Evolutionary conservation across 1,140 invertebrate species (phyloP).

Genomic region (Drosophila navojoa): DNA sequence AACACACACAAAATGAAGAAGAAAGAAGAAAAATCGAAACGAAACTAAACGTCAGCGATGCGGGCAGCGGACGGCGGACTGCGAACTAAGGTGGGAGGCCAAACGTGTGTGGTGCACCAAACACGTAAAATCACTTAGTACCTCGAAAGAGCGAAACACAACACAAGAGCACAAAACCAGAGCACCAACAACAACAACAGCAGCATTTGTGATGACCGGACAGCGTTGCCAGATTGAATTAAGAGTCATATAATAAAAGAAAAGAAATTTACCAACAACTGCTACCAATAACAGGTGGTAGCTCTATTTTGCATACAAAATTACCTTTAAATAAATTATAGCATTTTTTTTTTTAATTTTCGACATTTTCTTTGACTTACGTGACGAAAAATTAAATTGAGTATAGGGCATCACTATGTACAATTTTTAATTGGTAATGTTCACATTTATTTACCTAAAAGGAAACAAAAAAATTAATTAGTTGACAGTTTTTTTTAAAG

Average conservation of each 20-base stretch:
- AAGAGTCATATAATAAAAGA: conserved; percentile 27
- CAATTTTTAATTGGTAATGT: conserved; percentile 8
- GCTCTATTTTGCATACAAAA: conserved; percentile 24
- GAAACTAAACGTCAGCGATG: conserved; percentile 38
- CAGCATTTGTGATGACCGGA: conserved; percentile 6
- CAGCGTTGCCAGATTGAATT: conserved; percentile 54
- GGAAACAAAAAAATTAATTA: too few species aligned
- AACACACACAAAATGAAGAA: conserved; percentile 15
- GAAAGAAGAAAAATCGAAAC: conserved; percentile 55
- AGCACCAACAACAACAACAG: conserved; percentile 27
- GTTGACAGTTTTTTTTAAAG: background rate
- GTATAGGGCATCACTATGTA: conserved; percentile 12
- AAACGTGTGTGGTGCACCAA: conserved; percentile 73
- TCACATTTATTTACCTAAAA: conserved; percentile 42
- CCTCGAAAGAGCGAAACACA: conserved; percentile 40
- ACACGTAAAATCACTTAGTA: conserved; percentile 83
- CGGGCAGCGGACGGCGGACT: conserved; percentile 7
- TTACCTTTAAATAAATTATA: conserved; percentile 5
- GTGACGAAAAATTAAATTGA: conserved; percentile 5
- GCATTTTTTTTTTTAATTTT: conserved; percentile 9
- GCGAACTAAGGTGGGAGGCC: conserved; percentile 7
- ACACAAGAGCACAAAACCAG: conserved; percentile 42
- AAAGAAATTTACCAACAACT: conserved; percentile 15
- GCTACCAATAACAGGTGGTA: conserved; percentile 49
- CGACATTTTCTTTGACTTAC: conserved; percentile 37